Evolutionary conservation across 2,113 vertebrate genomes (phyloP).

Genomic region (Poeciliopsis prolifica): DNA sequence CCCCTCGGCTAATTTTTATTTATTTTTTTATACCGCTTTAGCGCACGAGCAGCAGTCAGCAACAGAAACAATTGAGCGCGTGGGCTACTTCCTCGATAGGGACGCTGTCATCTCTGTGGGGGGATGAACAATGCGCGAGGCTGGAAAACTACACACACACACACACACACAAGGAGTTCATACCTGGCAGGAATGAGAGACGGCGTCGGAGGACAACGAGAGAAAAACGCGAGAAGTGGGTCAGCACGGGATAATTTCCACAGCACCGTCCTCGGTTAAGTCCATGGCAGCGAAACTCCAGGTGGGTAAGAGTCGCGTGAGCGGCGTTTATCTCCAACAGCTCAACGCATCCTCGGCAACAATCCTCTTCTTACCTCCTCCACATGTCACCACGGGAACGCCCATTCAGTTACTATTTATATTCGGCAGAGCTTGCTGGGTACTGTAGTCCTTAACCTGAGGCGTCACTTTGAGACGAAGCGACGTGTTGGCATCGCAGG

Average conservation of each 20-base stretch:
- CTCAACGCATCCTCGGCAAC: constrained; percentile 65
- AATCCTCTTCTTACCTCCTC: constrained; percentile 78
- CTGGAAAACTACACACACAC: constrained; percentile 35
- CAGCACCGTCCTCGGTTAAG: constrained; percentile 71
- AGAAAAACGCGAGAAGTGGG: constrained; percentile 46
- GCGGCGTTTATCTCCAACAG: constrained; percentile 74
- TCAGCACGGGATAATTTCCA: constrained; percentile 73
- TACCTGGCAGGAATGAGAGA: constrained; percentile 67
- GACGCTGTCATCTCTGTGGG: constrained; percentile 41
- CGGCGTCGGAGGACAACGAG: constrained; percentile 26
- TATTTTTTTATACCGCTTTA: no score
- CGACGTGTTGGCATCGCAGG: no score
- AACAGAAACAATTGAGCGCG: constrained; percentile 55
- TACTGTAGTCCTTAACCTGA: constrained; percentile 61
- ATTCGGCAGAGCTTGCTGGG: constrained; percentile 65
- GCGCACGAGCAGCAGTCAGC: constrained; percentile 32
- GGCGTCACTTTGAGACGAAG: no score
- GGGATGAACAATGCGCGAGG: constrained; percentile 23
- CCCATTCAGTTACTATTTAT: constrained; percentile 70
- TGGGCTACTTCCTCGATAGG: constrained; percentile 66
- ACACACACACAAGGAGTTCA: constrained; percentile 49
- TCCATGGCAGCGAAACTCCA: constrained; percentile 77
- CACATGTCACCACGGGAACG: constrained; percentile 77
- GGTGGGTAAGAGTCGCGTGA: constrained; percentile 57
- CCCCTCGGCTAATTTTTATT: background rate